Percentiles rank a stretch among this genome's conserved stretches.
Conservation (phyloP, 1,140 invertebrate genomes). For the Phthorimaea operculella region DNA sequence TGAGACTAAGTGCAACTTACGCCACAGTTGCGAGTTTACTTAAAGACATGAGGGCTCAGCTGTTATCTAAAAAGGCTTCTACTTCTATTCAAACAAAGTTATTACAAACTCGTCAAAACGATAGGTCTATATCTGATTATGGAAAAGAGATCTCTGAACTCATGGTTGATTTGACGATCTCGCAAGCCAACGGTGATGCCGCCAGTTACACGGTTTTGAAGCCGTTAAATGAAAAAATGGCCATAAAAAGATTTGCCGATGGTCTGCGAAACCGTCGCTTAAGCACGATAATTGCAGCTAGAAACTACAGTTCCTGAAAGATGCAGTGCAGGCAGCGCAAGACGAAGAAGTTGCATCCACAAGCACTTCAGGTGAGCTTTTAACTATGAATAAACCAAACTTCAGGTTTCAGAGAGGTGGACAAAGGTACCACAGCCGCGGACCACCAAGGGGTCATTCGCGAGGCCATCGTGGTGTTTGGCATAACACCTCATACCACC, state of each 20-base stretch:
- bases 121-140: neutral
- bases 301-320: neutral
- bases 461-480: neutral
- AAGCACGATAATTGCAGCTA: slow-evolving; percentile 3
- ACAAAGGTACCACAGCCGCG: neutral
- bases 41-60: neutral
- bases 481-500: neutral
- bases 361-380: neutral
- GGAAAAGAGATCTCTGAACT: neutral
- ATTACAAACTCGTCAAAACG: neutral
- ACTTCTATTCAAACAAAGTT: neutral
- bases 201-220: neutral
- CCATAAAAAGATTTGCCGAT: slow-evolving; percentile 3
- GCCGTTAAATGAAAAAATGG: slow-evolving; percentile 4
- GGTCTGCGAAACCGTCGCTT: slow-evolving; percentile 1
- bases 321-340: slow-evolving; percentile 1
- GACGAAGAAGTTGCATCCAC: slow-evolving; percentile 1
- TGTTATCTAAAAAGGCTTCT: neutral
- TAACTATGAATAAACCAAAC: neutral
- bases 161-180: slow-evolving; percentile 2
- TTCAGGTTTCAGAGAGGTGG: neutral
- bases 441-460: neutral
- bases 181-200: neutral
- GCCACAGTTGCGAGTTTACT: neutral
- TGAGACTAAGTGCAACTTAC: neutral